These are phyloP conservation scores for Pantala flavescens DNA, from an alignment of 1,140 invertebrate genomes.

Conservation along the genomic window DNA sequence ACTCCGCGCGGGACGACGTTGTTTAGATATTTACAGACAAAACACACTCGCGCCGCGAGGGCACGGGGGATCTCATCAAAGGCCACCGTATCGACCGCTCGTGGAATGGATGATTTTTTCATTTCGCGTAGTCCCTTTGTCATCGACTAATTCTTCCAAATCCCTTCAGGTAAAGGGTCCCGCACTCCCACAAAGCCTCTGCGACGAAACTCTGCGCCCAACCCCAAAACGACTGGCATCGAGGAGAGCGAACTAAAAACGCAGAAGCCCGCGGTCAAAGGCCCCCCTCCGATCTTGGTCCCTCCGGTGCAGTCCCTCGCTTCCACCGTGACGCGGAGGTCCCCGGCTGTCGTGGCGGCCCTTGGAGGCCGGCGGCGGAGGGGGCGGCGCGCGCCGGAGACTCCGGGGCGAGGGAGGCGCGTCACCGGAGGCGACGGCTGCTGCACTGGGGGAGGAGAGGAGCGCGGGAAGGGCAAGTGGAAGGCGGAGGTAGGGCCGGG, in stretches of 20 bases:
- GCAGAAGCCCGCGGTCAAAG: conserved; percentile 67
- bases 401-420: background rate
- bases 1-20: no score
- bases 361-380: background rate
- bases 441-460: background rate
- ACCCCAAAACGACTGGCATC: conserved; percentile 40
- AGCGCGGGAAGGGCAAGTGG: background rate
- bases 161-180: background rate
- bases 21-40: no score
- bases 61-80: no score
- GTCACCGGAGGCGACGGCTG: background rate
- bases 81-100: no score
- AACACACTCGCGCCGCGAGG: no score
- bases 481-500: background rate
- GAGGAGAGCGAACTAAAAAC: conserved; percentile 48
- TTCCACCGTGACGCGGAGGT: conserved; percentile 51
- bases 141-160: no score
- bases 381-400: background rate
- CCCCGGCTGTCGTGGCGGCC: conserved; percentile 34
- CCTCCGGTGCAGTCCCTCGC: conserved; percentile 56
- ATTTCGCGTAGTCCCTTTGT: no score
- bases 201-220: background rate
- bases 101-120: no score
- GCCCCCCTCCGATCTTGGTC: conserved; percentile 64
- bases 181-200: background rate